These are phyloP conservation scores for Proteles cristata DNA, from an alignment of 2,113 vertebrate species.

Conservation along the genomic window DNA sequence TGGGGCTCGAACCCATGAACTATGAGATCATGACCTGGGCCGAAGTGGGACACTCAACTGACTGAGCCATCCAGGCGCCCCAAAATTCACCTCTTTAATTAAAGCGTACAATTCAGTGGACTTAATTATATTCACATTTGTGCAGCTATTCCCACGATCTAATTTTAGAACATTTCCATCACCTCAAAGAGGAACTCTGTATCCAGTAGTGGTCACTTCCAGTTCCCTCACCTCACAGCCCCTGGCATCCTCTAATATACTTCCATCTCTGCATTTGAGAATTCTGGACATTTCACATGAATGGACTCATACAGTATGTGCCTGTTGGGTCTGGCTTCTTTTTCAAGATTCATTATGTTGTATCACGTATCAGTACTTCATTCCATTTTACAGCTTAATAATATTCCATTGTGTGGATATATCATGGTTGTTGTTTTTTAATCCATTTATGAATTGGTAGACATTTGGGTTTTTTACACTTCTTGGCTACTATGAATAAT, in stretches of 20 bases:
- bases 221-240: neutral
- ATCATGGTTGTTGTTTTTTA: neutral
- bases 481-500: neutral
- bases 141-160: neutral
- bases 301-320: neutral
- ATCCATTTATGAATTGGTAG: neutral
- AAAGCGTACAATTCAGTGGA: neutral
- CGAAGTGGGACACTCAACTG: too few relatives aligned
- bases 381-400: neutral
- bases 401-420: neutral
- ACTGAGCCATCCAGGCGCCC: too few relatives aligned
- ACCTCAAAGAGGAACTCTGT: neutral
- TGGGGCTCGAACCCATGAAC: too few relatives aligned
- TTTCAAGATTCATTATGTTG: neutral
- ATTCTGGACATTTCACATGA: neutral
- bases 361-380: neutral
- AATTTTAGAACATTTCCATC: constrained; percentile 40
- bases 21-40: too few relatives aligned
- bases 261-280: neutral
- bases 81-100: constrained; percentile 18
- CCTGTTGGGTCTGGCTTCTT: neutral
- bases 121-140: neutral
- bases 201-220: neutral
- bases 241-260: neutral
- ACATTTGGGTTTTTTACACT: neutral